Evolutionary conservation across 23 tunicate species (phyloP).

Genomic region (Ciona savignyi): DNA sequence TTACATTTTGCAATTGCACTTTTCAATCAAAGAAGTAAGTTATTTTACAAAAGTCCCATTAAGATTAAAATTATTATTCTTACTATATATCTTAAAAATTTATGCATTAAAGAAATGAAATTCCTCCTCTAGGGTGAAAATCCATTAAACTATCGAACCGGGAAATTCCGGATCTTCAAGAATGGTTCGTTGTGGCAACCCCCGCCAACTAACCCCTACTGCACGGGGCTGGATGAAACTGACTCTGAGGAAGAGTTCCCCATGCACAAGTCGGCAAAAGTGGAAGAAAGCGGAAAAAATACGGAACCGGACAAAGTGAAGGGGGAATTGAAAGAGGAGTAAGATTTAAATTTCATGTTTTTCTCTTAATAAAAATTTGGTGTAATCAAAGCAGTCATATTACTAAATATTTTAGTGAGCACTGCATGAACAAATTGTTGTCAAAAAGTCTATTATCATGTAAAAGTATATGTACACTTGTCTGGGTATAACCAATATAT

Average conservation of each 20-base stretch:
- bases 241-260: conserved; percentile 69
- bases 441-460: too few species aligned
- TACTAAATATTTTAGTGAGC: too few species aligned
- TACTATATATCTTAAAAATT: too few species aligned
- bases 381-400: too few species aligned
- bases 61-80: too few species aligned
- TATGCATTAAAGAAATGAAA: too few species aligned
- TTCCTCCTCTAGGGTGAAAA: conserved; percentile 81
- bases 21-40: too few species aligned
- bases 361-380: not conserved
- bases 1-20: too few species aligned
- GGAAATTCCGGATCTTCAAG: conserved; percentile 68
- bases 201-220: conserved; percentile 73
- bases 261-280: conserved; percentile 8
- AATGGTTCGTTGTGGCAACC: conserved; percentile 89
- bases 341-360: conserved; percentile 5
- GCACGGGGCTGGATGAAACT: conserved; percentile 45
- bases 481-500: too few species aligned
- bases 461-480: too few species aligned
- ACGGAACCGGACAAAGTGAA: conserved; percentile 26
- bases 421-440: too few species aligned
- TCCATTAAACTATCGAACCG: conserved; percentile 51
- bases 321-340: conserved; percentile 76
- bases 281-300: conserved; percentile 9
- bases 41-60: too few species aligned